A percentile compares a stretch with the other conserved stretches of the same genome.
Evolutionary conservation across 2,113 vertebrate species (phyloP).

Genomic region (Pipra filicauda): DNA sequence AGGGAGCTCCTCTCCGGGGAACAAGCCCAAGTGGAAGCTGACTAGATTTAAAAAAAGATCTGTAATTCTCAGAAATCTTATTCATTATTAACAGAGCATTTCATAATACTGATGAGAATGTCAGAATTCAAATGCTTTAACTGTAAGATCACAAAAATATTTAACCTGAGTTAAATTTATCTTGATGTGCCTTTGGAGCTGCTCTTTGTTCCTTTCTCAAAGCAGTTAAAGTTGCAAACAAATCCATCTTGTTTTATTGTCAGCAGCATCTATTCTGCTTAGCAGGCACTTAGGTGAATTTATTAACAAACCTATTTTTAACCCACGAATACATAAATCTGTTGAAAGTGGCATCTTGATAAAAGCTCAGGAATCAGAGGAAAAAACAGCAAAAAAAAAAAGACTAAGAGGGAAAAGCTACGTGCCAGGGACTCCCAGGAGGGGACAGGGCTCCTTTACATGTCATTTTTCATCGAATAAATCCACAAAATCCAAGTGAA

Average conservation of each 20-base stretch:
- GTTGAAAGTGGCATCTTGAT: background rate
- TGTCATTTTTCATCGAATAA: background rate
- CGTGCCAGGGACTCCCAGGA: background rate
- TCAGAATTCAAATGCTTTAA: conserved; percentile 13
- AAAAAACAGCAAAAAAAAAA: background rate
- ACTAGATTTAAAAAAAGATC: background rate
- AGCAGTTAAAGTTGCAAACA: background rate
- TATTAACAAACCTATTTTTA: conserved; percentile 38
- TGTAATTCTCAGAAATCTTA: background rate
- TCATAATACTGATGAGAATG: background rate
- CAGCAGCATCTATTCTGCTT: background rate
- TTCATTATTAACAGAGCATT: conserved; percentile 32
- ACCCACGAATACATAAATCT: background rate
- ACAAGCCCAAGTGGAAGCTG: background rate
- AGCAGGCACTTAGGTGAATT: background rate
- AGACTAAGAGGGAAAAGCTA: background rate
- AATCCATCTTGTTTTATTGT: background rate
- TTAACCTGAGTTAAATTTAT: conserved; percentile 39
- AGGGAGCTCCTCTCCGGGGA: background rate
- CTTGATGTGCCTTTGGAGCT: background rate
- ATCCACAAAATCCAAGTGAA: background rate
- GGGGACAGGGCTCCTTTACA: accelerated
- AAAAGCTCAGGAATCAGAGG: background rate
- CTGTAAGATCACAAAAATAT: conserved; percentile 21
- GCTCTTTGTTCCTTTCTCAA: background rate